These are phyloP conservation scores for Salticus scenicus DNA, from an alignment of 2,888 invertebrate genomes.

Conservation along the genomic window DNA sequence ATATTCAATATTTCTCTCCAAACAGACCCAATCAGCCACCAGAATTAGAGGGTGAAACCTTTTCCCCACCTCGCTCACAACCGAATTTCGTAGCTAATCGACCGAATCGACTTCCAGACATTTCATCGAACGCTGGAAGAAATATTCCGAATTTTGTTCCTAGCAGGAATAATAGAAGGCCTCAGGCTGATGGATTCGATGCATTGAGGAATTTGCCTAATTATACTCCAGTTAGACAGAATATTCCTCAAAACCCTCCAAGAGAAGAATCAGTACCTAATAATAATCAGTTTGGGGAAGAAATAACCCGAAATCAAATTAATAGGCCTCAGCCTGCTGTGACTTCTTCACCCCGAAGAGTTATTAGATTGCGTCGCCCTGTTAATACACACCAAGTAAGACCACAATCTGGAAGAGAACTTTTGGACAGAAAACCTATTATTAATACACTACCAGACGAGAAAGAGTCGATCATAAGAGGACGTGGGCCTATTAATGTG, in stretches of 20 bases:
- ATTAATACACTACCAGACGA: conserved; percentile 46
- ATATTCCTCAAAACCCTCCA: not conserved
- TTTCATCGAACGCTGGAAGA: conserved; percentile 5
- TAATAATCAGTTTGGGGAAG: conserved; percentile 17
- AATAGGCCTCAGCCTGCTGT: conserved; percentile 5
- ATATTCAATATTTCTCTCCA: conserved; percentile 30
- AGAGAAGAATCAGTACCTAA: not conserved
- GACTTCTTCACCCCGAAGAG: conserved; percentile 37
- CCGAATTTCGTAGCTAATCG: conserved; percentile 32
- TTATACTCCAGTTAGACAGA: conserved; percentile 43
- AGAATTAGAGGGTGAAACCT: conserved; percentile 16
- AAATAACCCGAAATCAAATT: conserved; percentile 9
- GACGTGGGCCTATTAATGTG: conserved; percentile 39
- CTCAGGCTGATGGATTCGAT: conserved; percentile 42
- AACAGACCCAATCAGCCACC: conserved; percentile 40
- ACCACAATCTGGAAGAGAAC: conserved; percentile 22
- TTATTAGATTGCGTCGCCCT: conserved; percentile 56
- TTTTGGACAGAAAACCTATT: conserved; percentile 57
- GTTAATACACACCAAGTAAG: conserved; percentile 20
- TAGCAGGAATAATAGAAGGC: not conserved
- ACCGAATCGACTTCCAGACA: conserved; percentile 26
- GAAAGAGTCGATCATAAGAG: conserved; percentile 26
- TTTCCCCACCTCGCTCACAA: conserved; percentile 5
- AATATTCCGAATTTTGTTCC: conserved; percentile 13
- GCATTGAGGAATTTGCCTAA: conserved; percentile 43